These are phyloP conservation scores for Pseudanteris insignis DNA, from an alignment of 2,888 invertebrate genomes.

Conservation along the genomic window DNA sequence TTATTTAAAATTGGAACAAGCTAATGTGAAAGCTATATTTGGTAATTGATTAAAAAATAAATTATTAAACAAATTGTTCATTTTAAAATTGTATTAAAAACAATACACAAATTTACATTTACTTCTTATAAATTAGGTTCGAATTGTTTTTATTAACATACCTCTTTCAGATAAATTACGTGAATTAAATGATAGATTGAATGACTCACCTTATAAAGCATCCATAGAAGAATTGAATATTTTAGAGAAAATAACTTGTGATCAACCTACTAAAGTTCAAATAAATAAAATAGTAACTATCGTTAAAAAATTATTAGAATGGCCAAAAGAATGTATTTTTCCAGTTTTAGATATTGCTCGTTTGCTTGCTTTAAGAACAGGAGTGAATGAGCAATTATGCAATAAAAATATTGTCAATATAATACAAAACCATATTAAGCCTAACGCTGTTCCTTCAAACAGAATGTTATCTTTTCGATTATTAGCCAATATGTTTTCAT, in stretches of 20 bases:
- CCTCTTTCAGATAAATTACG: constrained; percentile 57
- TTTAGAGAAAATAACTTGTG: constrained; percentile 72
- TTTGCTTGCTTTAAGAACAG: constrained; percentile 79
- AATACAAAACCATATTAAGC: constrained; percentile 64
- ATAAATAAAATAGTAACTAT: constrained; percentile 45
- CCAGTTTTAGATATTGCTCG: constrained; percentile 90
- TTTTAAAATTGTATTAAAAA: too few relatives aligned
- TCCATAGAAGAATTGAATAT: constrained; percentile 71
- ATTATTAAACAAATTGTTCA: too few relatives aligned
- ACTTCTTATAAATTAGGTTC: too few relatives aligned
- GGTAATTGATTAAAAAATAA: too few relatives aligned
- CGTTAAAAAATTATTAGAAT: constrained; percentile 53
- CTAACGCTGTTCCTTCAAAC: constrained; percentile 72
- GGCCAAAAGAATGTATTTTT: constrained; percentile 76
- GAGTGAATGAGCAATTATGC: constrained; percentile 70
- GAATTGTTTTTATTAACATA: too few relatives aligned
- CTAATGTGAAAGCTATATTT: constrained; percentile 78
- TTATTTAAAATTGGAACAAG: constrained; percentile 80
- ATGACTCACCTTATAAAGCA: constrained; percentile 68
- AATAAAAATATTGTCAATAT: constrained; percentile 65
- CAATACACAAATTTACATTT: too few relatives aligned
- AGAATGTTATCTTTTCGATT: constrained; percentile 81
- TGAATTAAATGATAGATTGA: constrained; percentile 77
- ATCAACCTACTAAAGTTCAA: constrained; percentile 44
- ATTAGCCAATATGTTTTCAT: constrained; percentile 83